phyloP scores from a whole-genome alignment of 2,888 invertebrate species.

The Neelides folsomi region DNA sequence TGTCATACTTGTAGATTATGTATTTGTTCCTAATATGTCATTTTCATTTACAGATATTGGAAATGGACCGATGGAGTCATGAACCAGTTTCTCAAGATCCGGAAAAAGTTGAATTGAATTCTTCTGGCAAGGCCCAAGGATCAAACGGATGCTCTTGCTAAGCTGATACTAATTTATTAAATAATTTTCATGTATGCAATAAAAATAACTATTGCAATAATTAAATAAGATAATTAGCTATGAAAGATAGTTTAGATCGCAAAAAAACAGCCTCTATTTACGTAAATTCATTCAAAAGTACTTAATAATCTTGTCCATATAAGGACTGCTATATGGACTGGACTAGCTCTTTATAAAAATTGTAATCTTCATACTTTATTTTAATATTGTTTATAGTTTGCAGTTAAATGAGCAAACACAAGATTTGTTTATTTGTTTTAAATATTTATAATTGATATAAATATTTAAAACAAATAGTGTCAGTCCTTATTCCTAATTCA shows the following conservation, averaged over 20 bases:
- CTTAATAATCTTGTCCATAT: too few relatives aligned
- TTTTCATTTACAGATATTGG: constrained; percentile 24
- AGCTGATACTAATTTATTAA: neutral
- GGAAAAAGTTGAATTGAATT: constrained; percentile 27
- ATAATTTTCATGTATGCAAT: neutral
- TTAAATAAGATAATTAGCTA: neutral
- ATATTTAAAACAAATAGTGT: too few relatives aligned
- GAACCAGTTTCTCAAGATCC: constrained; percentile 26
- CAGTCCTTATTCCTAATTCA: too few relatives aligned
- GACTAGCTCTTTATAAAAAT: too few relatives aligned
- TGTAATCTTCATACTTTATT: too few relatives aligned
- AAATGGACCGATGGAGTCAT: constrained; percentile 33
- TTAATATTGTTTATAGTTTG: too few relatives aligned
- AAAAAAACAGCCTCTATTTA: too few relatives aligned
- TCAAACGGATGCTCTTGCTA: constrained; percentile 29
- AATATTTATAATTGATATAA: too few relatives aligned
- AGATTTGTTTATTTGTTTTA: too few relatives aligned
- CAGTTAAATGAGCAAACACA: too few relatives aligned
- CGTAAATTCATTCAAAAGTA: too few relatives aligned
- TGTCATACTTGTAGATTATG: neutral
- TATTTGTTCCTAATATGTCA: neutral
- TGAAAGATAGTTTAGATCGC: neutral
- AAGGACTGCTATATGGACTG: too few relatives aligned
- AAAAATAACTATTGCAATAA: neutral
- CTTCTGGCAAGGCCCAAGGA: constrained; percentile 25